Evolutionary conservation across 1,140 invertebrate species (phyloP), one percentile per base, ranked within the genome.

Genomic region (Dufourea novaeangliae): DNA sequence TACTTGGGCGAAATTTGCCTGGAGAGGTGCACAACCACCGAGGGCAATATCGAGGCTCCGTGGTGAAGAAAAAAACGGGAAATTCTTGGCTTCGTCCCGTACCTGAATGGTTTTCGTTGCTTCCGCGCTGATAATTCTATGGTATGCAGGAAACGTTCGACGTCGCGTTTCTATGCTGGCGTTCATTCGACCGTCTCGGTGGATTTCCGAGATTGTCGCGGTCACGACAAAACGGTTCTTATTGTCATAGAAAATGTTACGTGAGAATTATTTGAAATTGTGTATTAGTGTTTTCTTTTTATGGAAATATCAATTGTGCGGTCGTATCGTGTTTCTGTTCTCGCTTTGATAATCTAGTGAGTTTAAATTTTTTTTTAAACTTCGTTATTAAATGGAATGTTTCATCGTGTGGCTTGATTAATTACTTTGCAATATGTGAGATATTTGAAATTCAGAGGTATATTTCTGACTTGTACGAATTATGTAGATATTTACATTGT

Each of bases 41-140:
- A 14, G 32, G 20, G 56, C 39, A 77, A 71, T 77, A 52, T 63
- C 67, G 57, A 78, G 67, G 63, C n/a, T 46, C 2, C 7, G 14
- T 57, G 25, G 25, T 29, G 32, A 25, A 25, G n/a, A 66, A 46
- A 46, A 61, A 10, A 0, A 25, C 6, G 1, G 32, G 14, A 32
- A 76, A 69, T 61, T 41, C 32, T 41, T 29, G 34, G n/a, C 7
- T 37, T 44, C 27, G 46, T n/a, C n/a, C n/a, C 14, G 17, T 59
- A 52, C 32, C 41, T 11, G 44, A 63, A 77, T 54, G 68, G 70
- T 63, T 62, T 71, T 77, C 71, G 52, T 75, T 75, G 63, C 69
- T 61, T 56, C 29, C 52, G 50, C 27, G 46, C 52, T 66, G 44
- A 67, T 41, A 74, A 75, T 74, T 68, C 41, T 25, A 22, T 3